phyloP scores from a whole-genome alignment of 2,113 vertebrate species.

The Etheostoma cragini region DNA sequence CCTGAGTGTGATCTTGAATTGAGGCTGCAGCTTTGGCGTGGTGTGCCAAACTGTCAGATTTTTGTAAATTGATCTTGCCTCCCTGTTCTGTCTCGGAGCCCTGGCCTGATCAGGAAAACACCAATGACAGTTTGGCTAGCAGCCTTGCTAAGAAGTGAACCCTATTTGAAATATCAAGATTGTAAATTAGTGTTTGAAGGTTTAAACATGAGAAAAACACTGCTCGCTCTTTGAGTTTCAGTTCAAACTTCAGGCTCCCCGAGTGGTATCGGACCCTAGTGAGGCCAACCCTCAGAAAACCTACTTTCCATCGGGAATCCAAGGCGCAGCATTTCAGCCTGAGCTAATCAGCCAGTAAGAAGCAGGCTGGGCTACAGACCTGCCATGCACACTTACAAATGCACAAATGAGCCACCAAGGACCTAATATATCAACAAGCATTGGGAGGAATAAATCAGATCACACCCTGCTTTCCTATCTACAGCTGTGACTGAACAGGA shows the following conservation, averaged over 20 bases:
- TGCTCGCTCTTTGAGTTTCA: conserved; percentile 46
- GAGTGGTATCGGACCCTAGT: conserved; percentile 56
- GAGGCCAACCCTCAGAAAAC: conserved; percentile 51
- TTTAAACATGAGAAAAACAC: conserved; percentile 67
- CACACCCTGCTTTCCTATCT: conserved; percentile 22
- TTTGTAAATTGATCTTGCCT: conserved; percentile 71
- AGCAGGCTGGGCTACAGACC: conserved; percentile 43
- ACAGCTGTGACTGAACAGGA: conserved; percentile 46
- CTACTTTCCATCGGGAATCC: conserved; percentile 64
- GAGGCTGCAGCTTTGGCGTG: conserved; percentile 68
- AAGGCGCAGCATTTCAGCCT: conserved; percentile 69
- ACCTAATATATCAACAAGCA: conserved; percentile 47
- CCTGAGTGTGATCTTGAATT: conserved; percentile 55
- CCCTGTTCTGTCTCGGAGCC: conserved; percentile 59
- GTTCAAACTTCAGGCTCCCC: conserved; percentile 55
- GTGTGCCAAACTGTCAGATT: conserved; percentile 71
- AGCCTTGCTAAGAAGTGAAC: conserved; percentile 57
- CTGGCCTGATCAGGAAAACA: conserved; percentile 66
- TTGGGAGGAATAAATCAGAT: conserved; percentile 60
- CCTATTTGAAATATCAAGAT: conserved; percentile 65
- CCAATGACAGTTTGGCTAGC: conserved; percentile 70
- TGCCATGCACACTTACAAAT: conserved; percentile 22
- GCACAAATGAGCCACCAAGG: conserved; percentile 38
- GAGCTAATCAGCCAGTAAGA: conserved; percentile 62
- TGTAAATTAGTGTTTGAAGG: conserved; percentile 74